These are phyloP conservation scores for Dione vanillae DNA, from an alignment of 2,888 invertebrate species.

Conservation along the genomic window DNA sequence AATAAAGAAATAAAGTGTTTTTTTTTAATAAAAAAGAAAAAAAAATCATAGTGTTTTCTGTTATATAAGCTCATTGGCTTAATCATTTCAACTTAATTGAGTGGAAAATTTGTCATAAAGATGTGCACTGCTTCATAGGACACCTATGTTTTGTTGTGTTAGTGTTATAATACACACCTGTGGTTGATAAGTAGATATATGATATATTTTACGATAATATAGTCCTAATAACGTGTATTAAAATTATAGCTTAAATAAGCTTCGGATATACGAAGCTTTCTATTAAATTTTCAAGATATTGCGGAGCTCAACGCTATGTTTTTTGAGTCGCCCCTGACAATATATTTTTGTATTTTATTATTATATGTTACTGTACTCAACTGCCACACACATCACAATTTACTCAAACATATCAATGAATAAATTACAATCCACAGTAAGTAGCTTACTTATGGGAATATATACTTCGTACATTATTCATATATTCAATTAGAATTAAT, in stretches of 20 bases:
- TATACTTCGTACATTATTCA: conserved; percentile 4
- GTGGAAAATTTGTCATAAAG: conserved; percentile 1
- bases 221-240: background rate
- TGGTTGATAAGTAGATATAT: background rate
- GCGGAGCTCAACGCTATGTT: too few species aligned
- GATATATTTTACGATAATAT: background rate
- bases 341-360: too few species aligned
- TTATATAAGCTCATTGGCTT: background rate
- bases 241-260: too few species aligned
- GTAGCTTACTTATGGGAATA: conserved; percentile 3
- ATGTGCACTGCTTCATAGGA: conserved; percentile 3
- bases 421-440: conserved; percentile 5
- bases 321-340: too few species aligned
- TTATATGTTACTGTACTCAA: too few species aligned
- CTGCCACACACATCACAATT: background rate
- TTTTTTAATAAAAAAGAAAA: too few species aligned
- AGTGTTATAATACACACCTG: background rate
- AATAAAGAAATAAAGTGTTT: too few species aligned
- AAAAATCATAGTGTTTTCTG: background rate
- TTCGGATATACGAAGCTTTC: background rate
- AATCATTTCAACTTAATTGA: conserved; percentile 10
- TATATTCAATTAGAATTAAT: conserved; percentile 20
- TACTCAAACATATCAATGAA: background rate
- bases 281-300: too few species aligned
- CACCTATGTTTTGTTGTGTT: background rate